Evolutionary conservation across 2,888 invertebrate genomes (phyloP).

Genomic region (Cactoblastis cactorum): DNA sequence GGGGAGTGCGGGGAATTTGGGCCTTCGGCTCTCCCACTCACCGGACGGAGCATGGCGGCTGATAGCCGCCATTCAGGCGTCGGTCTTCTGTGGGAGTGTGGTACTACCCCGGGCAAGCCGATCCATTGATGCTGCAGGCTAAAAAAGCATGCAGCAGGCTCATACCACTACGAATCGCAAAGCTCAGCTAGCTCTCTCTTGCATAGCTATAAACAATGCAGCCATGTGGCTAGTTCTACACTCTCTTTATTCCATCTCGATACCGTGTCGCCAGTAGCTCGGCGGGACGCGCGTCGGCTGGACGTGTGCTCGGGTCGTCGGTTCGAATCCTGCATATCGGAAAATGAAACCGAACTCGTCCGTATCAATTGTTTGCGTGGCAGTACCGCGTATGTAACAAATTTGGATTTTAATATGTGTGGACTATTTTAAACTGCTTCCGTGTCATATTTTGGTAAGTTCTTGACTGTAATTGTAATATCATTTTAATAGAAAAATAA

Average conservation of each 20-base stretch:
- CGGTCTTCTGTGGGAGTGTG: no score
- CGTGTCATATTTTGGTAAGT: slow-evolving; percentile 3
- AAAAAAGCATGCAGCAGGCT: no score
- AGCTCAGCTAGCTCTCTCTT: no score
- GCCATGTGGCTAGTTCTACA: not conserved
- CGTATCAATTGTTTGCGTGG: not conserved
- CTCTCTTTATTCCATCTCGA: not conserved
- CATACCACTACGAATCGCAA: no score
- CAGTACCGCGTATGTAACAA: not conserved
- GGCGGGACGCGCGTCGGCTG: not conserved
- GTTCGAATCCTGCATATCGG: not conserved
- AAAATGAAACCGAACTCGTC: not conserved
- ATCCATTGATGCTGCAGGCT: no score
- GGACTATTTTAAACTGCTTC: not conserved
- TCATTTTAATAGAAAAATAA: not conserved
- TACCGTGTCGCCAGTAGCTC: not conserved
- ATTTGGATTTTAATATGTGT: slow-evolving; percentile 1
- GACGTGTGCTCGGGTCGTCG: not conserved
- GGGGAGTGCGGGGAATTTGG: no score
- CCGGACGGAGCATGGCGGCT: no score
- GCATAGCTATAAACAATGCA: no score
- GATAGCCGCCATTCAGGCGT: no score
- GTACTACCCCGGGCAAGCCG: no score
- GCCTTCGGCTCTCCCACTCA: no score
- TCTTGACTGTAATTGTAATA: not conserved